phyloP scores from a whole-genome alignment of 2,797 vertebrate species.

The Micrastur ruficollis region DNA sequence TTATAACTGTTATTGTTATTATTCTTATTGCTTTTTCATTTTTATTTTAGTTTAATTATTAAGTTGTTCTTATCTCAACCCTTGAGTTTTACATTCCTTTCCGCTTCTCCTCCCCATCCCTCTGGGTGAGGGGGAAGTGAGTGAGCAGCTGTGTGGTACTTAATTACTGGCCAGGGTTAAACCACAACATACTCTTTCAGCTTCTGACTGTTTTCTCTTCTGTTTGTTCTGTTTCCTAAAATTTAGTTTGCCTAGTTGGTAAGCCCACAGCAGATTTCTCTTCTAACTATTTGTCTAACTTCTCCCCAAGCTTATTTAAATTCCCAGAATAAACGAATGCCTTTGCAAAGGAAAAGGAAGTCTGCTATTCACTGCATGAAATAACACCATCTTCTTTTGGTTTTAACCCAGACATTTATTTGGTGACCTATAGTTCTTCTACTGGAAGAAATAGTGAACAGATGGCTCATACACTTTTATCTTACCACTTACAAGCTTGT shows the following conservation, averaged over 20 bases:
- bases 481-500: not conserved
- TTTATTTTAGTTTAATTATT: too few species aligned
- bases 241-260: not conserved
- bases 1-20: too few species aligned
- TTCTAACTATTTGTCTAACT: not conserved
- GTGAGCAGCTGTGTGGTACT: too few species aligned
- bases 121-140: too few species aligned
- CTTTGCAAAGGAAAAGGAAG: not conserved
- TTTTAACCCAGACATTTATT: not conserved
- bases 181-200: not conserved
- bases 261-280: not conserved
- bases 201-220: not conserved
- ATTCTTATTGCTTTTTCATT: too few species aligned
- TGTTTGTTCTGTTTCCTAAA: not conserved
- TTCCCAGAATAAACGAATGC: not conserved
- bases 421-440: not conserved
- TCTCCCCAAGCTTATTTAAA: not conserved
- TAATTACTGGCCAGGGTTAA: too few species aligned
- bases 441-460: not conserved
- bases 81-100: too few species aligned
- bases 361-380: not conserved
- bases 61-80: too few species aligned
- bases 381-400: not conserved
- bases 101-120: too few species aligned
- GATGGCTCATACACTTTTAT: not conserved